Evolutionary conservation across 2,113 vertebrate species (phyloP).

Genomic region (Reinhardtius hippoglossoides): DNA sequence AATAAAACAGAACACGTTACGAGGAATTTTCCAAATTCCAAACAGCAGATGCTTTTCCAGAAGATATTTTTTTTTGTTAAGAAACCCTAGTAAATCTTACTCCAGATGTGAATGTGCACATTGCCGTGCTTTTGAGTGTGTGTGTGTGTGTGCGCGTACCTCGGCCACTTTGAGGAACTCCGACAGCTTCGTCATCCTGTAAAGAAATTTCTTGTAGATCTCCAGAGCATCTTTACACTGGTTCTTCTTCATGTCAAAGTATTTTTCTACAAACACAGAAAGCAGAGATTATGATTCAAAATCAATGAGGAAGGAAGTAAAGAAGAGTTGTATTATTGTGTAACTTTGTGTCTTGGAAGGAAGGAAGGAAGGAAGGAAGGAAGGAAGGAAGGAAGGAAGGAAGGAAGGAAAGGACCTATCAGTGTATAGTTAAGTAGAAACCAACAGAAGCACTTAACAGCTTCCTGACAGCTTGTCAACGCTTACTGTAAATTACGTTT

Average conservation of each 20-base stretch:
- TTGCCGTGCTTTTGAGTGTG: background rate
- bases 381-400: background rate
- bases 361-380: background rate
- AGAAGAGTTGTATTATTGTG: too few relatives aligned
- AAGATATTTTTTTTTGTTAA: background rate
- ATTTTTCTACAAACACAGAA: slow-evolving; percentile 76
- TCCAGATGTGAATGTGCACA: background rate
- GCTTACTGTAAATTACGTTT: background rate
- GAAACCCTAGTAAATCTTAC: background rate
- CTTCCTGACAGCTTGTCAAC: slow-evolving; percentile 50
- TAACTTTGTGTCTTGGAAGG: background rate
- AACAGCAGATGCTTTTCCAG: too few relatives aligned
- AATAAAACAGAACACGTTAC: too few relatives aligned
- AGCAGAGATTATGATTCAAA: background rate
- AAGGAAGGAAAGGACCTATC: background rate
- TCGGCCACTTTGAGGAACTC: slow-evolving; percentile 86
- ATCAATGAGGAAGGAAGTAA: background rate
- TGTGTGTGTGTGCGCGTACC: slow-evolving; percentile 61
- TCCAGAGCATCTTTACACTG: slow-evolving; percentile 85
- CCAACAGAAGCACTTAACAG: slow-evolving; percentile 11
- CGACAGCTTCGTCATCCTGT: slow-evolving; percentile 84
- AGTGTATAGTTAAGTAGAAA: slow-evolving; percentile 19
- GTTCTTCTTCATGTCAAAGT: slow-evolving; percentile 86
- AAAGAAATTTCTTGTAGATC: slow-evolving; percentile 85
- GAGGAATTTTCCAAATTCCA: too few relatives aligned